These are phyloP conservation scores for Bilobella aurantiaca DNA, from an alignment of 1,140 invertebrate species.

Conservation along the genomic window DNA sequence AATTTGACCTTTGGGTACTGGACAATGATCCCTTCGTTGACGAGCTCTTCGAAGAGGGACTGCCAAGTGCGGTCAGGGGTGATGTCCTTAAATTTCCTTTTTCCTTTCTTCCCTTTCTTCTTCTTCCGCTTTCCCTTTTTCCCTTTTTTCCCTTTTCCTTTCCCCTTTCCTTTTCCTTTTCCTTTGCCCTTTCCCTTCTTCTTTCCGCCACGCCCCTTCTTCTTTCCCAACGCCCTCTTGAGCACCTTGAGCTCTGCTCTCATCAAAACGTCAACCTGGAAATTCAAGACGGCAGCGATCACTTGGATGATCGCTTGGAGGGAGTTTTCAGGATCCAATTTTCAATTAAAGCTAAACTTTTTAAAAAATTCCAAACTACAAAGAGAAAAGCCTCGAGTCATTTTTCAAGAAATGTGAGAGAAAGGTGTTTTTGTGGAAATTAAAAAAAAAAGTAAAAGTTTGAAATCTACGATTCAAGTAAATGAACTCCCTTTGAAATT, in stretches of 20 bases:
- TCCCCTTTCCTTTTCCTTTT: slow-evolving; percentile 62
- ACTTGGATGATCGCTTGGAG: too few relatives aligned
- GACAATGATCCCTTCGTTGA: slow-evolving; percentile 78
- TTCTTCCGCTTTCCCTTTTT: slow-evolving; percentile 55
- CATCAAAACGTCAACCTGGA: slow-evolving; percentile 62
- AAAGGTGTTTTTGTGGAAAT: too few relatives aligned
- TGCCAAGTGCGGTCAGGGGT: slow-evolving; percentile 83
- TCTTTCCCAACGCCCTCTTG: slow-evolving; percentile 64
- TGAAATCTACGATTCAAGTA: too few relatives aligned
- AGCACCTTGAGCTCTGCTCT: slow-evolving; percentile 68
- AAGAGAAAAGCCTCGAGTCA: too few relatives aligned
- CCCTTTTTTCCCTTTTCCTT: slow-evolving; percentile 51
- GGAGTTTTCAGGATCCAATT: too few relatives aligned
- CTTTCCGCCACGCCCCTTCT: slow-evolving; percentile 51
- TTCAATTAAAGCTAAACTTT: too few relatives aligned
- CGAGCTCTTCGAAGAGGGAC: slow-evolving; percentile 81
- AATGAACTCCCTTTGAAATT: too few relatives aligned
- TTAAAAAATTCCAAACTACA: too few relatives aligned
- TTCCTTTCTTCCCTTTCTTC: slow-evolving; percentile 70
- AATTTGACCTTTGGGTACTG: slow-evolving; percentile 61
- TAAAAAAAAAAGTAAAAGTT: too few relatives aligned
- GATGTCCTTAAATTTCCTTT: slow-evolving; percentile 90
- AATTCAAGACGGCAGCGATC: too few relatives aligned
- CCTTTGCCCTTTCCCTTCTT: slow-evolving; percentile 44
- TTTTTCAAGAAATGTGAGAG: too few relatives aligned